Base-by-base conservation (phyloP, 2,113 vertebrate species). In the Sphyrna mokarran region DNA sequence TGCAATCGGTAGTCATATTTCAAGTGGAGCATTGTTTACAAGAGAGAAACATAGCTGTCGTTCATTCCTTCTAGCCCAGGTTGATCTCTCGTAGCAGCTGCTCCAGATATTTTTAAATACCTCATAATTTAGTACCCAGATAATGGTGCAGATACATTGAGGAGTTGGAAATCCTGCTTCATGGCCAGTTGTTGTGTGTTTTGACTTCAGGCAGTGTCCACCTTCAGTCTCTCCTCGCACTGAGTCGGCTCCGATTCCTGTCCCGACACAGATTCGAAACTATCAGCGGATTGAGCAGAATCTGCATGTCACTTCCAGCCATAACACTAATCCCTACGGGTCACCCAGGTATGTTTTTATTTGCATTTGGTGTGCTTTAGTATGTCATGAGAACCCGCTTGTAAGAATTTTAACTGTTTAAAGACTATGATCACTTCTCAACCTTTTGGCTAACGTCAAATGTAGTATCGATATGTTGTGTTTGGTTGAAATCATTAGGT, bases 201-300 rank as follows among this genome's bases (percentile, higher is more conserved):
- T 94, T 95, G 40, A 95, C 66, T 95, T 1, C 97, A 99, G 99
- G 97, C 98, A 97, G 80, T 98, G 97, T 48, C 98, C 98, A 96
- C 96, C 97, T 1, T 97, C 98, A 0, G 97, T 98, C 86, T 99
- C 99, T 5, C 98, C 98, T 18, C 98, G 98, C 94, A 98, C 98
- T 0, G 98, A 99, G 96, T 99, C 98, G 0, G 98, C 98, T 0
- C 99, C 99, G 0, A 99, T 99, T 97, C 99, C 99, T 0, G 99
- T 99, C 95, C 99, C 99, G 95, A 99, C 99, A 1, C 99, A 99
- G 97, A 98, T 99, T 1, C 98, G 98, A 96, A 99, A 99, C 97
- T 99, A 99, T 96, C 99, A 99, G 97, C 98, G 99, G 96, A 99
- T 99, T 90, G 99, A 99, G 58, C 99, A 99, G 98, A 98, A 99